Conservation (phyloP, 1,140 invertebrate species). For the Aphaenogaster ashmeadi region DNA sequence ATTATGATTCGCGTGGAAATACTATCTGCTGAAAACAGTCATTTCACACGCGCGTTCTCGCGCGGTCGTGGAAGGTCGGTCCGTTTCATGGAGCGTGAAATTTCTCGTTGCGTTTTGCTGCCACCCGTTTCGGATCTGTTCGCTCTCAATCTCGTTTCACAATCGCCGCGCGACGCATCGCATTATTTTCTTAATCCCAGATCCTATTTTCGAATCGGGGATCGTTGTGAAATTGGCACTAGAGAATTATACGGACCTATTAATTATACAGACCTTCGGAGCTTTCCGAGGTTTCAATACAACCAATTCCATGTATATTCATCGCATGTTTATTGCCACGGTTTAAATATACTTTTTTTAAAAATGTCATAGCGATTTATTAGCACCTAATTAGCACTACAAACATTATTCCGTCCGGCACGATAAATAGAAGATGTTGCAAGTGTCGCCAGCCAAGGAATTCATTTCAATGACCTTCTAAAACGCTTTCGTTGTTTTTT, state of each 20-base stretch:
- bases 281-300: not conserved
- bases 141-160: not conserved
- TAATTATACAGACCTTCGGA: conserved; percentile 39
- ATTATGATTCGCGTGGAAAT: conserved; percentile 58
- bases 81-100: conserved; percentile 73
- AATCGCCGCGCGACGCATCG: conserved; percentile 7
- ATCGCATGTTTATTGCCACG: conserved; percentile 10
- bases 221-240: conserved; percentile 27
- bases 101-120: conserved; percentile 24
- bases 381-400: conserved; percentile 17
- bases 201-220: not conserved
- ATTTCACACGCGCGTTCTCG: conserved; percentile 46
- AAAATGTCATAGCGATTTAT: conserved; percentile 36
- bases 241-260: conserved; percentile 7
- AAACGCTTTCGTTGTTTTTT: not conserved
- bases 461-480: conserved; percentile 19
- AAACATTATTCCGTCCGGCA: not conserved
- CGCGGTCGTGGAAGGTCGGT: conserved; percentile 59
- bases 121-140: conserved; percentile 1
- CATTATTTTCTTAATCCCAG: not conserved
- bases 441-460: not conserved
- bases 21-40: conserved; percentile 30
- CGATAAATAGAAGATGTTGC: conserved; percentile 11
- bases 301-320: conserved; percentile 23
- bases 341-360: conserved; percentile 11